Evolutionary conservation across 2,797 vertebrate genomes (phyloP), one percentile per base, ranked within the genome.

Genomic region (Anabas testudineus): DNA sequence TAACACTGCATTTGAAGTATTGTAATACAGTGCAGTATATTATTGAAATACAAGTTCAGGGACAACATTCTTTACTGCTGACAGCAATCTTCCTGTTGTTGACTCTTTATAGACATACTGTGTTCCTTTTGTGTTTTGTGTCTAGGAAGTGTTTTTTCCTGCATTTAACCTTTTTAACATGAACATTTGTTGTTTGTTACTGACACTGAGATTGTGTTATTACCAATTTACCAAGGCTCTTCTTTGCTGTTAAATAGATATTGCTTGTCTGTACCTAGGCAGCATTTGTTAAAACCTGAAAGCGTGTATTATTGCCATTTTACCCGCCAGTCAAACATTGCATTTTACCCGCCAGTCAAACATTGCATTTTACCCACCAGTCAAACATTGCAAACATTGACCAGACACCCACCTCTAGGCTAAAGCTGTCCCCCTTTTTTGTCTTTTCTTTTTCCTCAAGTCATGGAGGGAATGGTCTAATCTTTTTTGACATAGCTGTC

Each of bases 401-500:
- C 78, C 51, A 26, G 3, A 72, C 55, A 60, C 18, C 43, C 9
- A 48, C 67, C 85, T 81, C 64, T 1, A 68, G 88, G 84, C 85
- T 67, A 68, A 46, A 37, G 57, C 82, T 67, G 78, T 59, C 84
- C 88, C 61, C 59, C 47, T 85, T 92, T 83, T 65, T 75, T 69
- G 71, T 61, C 73, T 55, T 71, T 71, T 13, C 41, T 78, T 87
- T 65, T 55, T 80, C 22, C 60, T 72, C 36, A 51, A 79, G 61
- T 82, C 81, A 70, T 64, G n/a, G 21, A 68, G 59, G 48, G 46
- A 68, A 61, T 49, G 72, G 59, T 71, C 67, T 83, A 63, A 88
- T 88, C 69, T 72, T 71, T 82, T 80, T 74, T 80, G 88, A 92
- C 79, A 80, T 46, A 15, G 28, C 69, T 85, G 87, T 86, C 85